A percentile compares a stretch with the other conserved stretches of the same genome.
phyloP scores from a whole-genome alignment of 2,113 vertebrate genomes.

The Pelecanus crispus region DNA sequence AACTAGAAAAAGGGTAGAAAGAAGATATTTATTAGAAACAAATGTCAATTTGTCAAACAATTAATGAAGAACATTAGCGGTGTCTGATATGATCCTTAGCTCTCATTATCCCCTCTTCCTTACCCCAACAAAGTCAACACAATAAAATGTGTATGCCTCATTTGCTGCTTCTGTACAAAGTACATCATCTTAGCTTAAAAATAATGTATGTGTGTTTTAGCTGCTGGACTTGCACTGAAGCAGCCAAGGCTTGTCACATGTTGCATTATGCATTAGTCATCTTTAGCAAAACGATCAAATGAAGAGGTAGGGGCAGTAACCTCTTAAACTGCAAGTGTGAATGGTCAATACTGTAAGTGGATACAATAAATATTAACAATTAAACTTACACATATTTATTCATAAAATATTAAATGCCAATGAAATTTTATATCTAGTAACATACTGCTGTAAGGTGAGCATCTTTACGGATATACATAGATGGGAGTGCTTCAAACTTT shows the following conservation, averaged over 20 bases:
- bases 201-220: neutral
- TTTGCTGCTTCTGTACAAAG: neutral
- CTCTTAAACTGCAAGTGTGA: neutral
- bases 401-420: neutral
- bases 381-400: neutral
- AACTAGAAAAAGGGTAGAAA: conserved; percentile 73
- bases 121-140: neutral
- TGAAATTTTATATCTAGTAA: neutral
- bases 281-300: neutral
- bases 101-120: neutral
- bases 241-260: neutral
- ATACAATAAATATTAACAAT: neutral
- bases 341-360: neutral
- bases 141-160: rapidly evolving
- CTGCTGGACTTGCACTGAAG: neutral
- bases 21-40: neutral
- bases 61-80: neutral
- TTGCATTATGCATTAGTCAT: rapidly evolving
- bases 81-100: neutral
- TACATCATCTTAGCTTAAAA: neutral
- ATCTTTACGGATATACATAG: neutral
- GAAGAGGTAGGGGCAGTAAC: neutral
- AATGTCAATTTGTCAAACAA: neutral
- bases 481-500: neutral
- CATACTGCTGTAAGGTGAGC: neutral